A percentile compares a stretch with the other conserved stretches of the same genome.
Evolutionary conservation across 2,113 vertebrate genomes (phyloP).

Genomic region (Aptenodytes patagonicus): DNA sequence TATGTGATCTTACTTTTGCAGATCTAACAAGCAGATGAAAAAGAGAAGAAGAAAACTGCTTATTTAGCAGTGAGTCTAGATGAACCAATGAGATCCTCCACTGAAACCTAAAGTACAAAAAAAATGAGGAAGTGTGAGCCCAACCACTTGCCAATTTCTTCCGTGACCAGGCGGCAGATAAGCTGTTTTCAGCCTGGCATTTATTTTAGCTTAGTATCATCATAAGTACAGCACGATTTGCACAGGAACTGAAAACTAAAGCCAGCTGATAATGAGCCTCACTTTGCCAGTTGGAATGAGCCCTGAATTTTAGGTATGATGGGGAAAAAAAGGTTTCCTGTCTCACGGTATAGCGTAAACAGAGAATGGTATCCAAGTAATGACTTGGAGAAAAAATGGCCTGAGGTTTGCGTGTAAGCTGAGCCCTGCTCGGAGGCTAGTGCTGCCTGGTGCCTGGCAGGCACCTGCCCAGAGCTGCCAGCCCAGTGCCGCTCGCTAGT

Average conservation of each 20-base stretch:
- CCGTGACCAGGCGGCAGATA: background rate
- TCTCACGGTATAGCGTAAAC: background rate
- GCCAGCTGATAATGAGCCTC: background rate
- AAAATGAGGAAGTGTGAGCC: background rate
- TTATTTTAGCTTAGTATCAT: background rate
- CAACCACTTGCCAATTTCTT: background rate
- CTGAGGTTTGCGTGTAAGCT: background rate
- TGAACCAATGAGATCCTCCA: background rate
- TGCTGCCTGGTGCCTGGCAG: background rate
- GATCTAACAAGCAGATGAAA: background rate
- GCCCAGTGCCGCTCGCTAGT: accelerated
- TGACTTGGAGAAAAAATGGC: background rate
- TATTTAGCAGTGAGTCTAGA: background rate
- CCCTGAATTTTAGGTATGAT: background rate
- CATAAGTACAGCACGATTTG: background rate
- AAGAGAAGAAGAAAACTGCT: background rate
- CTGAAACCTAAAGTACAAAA: background rate
- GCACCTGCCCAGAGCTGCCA: background rate
- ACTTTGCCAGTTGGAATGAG: background rate
- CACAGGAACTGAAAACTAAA: background rate
- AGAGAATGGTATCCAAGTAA: background rate
- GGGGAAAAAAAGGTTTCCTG: background rate
- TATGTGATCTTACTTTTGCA: background rate
- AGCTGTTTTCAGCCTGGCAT: background rate
- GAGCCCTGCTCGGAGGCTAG: background rate